Evolutionary conservation across 2,888 invertebrate species (phyloP), one percentile per base, ranked within the genome.

Genomic region (Prosapia bicincta): DNA sequence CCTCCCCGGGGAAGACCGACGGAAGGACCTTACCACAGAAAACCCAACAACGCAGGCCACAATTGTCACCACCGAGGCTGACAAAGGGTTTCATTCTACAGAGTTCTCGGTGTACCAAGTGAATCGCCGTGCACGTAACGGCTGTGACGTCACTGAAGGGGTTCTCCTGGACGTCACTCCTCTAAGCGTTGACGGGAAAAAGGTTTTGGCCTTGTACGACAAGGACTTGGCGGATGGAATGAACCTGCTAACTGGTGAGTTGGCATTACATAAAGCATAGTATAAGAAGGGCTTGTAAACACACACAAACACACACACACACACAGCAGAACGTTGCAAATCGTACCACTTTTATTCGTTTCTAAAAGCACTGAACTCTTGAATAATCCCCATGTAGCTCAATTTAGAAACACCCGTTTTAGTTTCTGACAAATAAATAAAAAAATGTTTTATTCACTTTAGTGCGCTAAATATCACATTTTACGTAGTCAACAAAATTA

Each of bases 141-240:
- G 90, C 82, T 92, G 92, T 83, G 91, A 92, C 83, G 88, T 90
- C 79, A 90, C 90, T 15, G 91, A 91, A 81, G 91, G 91, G 71
- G 89, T 90, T 83, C 85, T 91, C 13, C 85, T 92, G 77, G 92
- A 92, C 84, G 91, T 91, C 81, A 90, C 91, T 70, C 91, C 91
- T 13, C 86, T 91, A 78, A 88, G 90, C 81, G 90, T 91, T 80
- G 89, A 88, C 81, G 90, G 89, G 68, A 85, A 86, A 81, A 91
- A 91, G 82, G 87, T 92, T 79, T 90, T 92, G 83, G 91, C 91
- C 6, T 86, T 92, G 28, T 91, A 91, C 83, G 92, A 92, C 84
- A 91, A 91, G 85, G 91, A 92, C 84, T 88, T 92, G 78, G 90
- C 89, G 70, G 91, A 91, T 83, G 92, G 92, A 79, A 89, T 90